These are phyloP conservation scores for Sebastiscus tertius DNA, from an alignment of 2,797 vertebrate genomes.

Conservation along the genomic window DNA sequence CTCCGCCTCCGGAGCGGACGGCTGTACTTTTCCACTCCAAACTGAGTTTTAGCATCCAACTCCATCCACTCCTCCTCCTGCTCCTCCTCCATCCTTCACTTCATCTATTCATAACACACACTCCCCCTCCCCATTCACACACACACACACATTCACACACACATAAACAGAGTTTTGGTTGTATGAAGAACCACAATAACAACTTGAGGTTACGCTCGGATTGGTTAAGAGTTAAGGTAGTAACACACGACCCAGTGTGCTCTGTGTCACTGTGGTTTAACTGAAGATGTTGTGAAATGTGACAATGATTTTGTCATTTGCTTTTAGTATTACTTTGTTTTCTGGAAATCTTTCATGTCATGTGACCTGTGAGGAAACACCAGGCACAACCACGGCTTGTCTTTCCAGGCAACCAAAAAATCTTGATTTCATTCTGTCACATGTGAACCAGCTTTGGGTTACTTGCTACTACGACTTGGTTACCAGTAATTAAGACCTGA, in stretches of 20 bases:
- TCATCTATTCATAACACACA: conserved; percentile 48
- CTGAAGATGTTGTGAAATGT: conserved; percentile 22
- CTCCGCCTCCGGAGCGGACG: conserved; percentile 34
- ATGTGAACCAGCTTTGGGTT: background rate
- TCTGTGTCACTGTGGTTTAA: background rate
- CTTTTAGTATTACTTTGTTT: background rate
- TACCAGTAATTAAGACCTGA: background rate
- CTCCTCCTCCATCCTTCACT: conserved; percentile 29
- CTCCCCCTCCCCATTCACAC: background rate
- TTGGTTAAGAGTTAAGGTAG: conserved; percentile 17
- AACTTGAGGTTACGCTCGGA: background rate
- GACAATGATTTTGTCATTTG: conserved; percentile 1
- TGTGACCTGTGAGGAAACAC: background rate
- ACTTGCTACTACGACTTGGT: background rate
- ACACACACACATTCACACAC: conserved; percentile 9
- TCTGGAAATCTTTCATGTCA: background rate
- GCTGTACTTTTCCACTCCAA: conserved; percentile 77
- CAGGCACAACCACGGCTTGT: background rate
- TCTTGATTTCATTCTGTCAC: background rate
- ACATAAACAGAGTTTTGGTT: conserved; percentile 27
- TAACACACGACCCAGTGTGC: background rate
- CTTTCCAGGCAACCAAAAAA: background rate
- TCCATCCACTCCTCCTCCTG: conserved; percentile 45
- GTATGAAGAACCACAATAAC: conserved; percentile 9
- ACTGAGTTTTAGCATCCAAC: conserved; percentile 33